phyloP scores from a whole-genome alignment of 2,797 vertebrate genomes.

The Luscinia luscinia region DNA sequence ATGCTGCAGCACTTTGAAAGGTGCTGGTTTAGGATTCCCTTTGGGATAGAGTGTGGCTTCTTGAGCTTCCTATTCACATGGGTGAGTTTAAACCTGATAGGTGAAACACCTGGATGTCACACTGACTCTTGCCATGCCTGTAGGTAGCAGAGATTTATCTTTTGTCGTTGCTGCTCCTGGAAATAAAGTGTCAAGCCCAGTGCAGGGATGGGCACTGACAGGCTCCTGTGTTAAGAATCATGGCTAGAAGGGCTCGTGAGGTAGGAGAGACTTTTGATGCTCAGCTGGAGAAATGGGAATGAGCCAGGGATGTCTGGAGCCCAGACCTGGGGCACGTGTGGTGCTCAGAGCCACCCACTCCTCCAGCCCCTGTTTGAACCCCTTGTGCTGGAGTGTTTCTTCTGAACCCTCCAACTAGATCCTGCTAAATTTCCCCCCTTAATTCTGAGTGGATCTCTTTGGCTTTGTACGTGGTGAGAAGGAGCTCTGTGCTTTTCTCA shows the following conservation, averaged over 20 bases:
- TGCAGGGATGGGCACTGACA: neutral
- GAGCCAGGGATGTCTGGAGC: neutral
- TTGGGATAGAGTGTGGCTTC: neutral
- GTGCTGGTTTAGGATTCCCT: neutral
- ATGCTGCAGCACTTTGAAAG: neutral
- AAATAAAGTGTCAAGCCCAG: neutral
- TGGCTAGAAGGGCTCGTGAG: neutral
- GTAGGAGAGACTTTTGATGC: neutral
- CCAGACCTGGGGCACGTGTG: neutral
- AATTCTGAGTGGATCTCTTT: neutral
- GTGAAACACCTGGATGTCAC: neutral
- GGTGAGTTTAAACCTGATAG: neutral
- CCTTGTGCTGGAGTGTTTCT: neutral
- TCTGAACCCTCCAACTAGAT: neutral
- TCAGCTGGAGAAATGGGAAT: neutral
- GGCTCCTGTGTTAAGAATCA: fast-evolving
- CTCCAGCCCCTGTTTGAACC: neutral
- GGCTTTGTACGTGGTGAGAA: fast-evolving
- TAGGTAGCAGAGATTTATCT: neutral
- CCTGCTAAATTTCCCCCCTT: fast-evolving
- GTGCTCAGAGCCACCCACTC: neutral
- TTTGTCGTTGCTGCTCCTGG: neutral
- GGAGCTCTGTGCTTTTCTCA: neutral
- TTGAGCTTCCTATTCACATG: neutral
- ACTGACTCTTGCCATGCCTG: neutral